phyloP scores from a whole-genome alignment of 2,113 vertebrate species.

The Mixornis gularis region DNA sequence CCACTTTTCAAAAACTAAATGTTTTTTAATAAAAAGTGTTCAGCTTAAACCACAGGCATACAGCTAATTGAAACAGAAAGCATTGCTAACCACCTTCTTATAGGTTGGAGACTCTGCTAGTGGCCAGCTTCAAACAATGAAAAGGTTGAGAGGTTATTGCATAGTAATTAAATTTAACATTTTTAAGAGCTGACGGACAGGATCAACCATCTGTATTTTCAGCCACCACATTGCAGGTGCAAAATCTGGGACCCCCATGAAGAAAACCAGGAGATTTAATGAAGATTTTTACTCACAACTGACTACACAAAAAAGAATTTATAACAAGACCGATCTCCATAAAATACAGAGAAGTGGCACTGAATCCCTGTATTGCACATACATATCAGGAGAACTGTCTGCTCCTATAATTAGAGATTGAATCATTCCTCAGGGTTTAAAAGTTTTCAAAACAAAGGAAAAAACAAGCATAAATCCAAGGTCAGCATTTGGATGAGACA shows the following conservation, averaged over 20 bases:
- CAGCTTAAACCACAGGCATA: neutral
- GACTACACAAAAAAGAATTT: neutral
- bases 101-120: neutral
- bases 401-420: neutral
- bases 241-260: neutral
- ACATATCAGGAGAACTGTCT: neutral
- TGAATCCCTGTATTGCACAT: neutral
- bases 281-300: neutral
- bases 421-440: neutral
- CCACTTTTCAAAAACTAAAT: neutral
- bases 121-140: neutral
- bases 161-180: neutral
- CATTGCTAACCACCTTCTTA: neutral
- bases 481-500: neutral
- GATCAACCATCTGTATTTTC: neutral
- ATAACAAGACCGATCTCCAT: neutral
- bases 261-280: neutral
- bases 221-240: neutral
- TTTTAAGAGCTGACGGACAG: neutral
- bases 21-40: neutral
- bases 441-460: constrained; percentile 31
- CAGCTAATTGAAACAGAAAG: neutral
- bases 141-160: neutral
- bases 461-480: constrained; percentile 41
- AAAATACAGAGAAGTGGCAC: neutral